Percentiles rank a stretch among this genome's conserved stretches.
phyloP scores from a whole-genome alignment of 1,140 invertebrate genomes.

The Laupala kohalensis region DNA sequence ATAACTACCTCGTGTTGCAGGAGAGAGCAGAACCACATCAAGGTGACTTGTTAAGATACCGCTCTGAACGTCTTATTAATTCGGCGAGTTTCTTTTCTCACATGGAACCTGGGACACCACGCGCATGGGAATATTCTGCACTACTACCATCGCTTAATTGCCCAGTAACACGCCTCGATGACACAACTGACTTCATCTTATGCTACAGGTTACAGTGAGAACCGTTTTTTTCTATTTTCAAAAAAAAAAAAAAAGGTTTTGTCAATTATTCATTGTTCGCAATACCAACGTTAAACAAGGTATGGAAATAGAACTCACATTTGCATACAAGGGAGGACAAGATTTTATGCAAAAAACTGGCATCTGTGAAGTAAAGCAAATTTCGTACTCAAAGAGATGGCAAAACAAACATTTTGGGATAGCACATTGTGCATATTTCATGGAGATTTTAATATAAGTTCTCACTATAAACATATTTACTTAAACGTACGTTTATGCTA shows the following conservation, averaged over 20 bases:
- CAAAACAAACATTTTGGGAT: too few relatives aligned
- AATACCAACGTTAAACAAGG: neutral
- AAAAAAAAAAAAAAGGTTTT: neutral
- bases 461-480: too few relatives aligned
- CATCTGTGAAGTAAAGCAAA: too few relatives aligned
- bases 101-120: neutral
- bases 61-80: neutral
- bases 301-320: neutral
- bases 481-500: too few relatives aligned
- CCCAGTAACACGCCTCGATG: neutral
- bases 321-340: neutral
- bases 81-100: neutral
- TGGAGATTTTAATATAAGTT: too few relatives aligned
- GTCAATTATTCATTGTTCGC: neutral
- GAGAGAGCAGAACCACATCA: too few relatives aligned
- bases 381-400: too few relatives aligned
- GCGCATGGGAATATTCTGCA: neutral
- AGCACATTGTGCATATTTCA: too few relatives aligned
- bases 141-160: neutral
- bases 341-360: neutral
- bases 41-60: neutral
- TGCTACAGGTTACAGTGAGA: neutral
- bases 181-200: neutral
- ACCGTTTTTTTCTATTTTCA: neutral
- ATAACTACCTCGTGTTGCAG: too few relatives aligned